Percentiles rank a stretch among this genome's conserved stretches.
These are phyloP conservation scores for Pseudocheirus occidentalis DNA, from an alignment of 2,797 vertebrate genomes.

Conservation along the genomic window DNA sequence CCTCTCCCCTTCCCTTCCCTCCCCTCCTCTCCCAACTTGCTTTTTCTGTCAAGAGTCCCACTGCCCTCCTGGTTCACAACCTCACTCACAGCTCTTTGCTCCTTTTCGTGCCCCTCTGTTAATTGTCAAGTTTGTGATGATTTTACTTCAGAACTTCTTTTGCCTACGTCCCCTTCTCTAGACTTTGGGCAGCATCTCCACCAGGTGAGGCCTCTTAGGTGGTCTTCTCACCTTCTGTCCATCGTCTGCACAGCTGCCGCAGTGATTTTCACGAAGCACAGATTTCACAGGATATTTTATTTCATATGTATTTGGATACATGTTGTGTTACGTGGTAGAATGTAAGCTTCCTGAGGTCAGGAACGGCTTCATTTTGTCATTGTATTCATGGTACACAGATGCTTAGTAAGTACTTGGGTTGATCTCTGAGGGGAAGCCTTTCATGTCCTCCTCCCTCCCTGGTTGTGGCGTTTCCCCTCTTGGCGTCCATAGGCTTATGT, in stretches of 20 bases:
- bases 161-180: not conserved
- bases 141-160: not conserved
- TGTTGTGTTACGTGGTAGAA: not conserved
- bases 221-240: no score
- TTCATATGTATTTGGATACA: not conserved
- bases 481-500: not conserved
- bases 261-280: not conserved
- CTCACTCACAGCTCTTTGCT: not conserved
- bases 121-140: not conserved
- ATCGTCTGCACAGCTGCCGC: fast-evolving
- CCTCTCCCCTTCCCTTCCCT: no score
- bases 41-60: no score
- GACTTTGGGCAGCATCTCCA: not conserved
- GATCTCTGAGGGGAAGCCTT: not conserved
- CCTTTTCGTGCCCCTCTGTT: not conserved
- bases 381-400: not conserved
- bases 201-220: no score
- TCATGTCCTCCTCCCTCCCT: not conserved
- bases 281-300: fast-evolving
- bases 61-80: not conserved
- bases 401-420: not conserved
- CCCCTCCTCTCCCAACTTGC: no score
- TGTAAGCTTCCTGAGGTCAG: not conserved
- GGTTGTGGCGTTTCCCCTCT: not conserved
- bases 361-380: not conserved